Percentiles rank a stretch among this genome's conserved stretches.
Evolutionary conservation across 2,888 invertebrate genomes (phyloP).

Genomic region (Spatulosminthurus flaviceps): DNA sequence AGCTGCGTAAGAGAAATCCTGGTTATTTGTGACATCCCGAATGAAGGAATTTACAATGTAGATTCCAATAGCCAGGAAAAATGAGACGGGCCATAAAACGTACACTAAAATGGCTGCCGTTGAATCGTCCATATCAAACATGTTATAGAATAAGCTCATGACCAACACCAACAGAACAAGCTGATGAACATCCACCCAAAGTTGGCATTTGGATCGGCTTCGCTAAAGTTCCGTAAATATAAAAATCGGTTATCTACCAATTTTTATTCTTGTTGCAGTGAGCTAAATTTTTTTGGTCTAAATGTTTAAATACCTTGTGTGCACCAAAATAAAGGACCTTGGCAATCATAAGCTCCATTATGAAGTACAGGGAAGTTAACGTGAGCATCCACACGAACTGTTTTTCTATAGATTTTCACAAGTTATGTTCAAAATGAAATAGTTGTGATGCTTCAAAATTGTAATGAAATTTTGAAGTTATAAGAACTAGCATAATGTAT

Average conservation of each 20-base stretch:
- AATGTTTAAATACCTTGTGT: constrained; percentile 22
- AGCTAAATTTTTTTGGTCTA: too few relatives aligned
- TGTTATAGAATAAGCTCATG: constrained; percentile 33
- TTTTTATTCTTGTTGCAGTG: too few relatives aligned
- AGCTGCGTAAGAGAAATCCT: constrained; percentile 25
- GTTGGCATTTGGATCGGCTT: constrained; percentile 32
- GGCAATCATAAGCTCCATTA: constrained; percentile 37
- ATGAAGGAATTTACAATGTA: constrained; percentile 30
- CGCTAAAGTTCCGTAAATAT: neutral
- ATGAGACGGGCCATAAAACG: neutral
- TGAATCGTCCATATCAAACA: constrained; percentile 24
- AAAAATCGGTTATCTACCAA: too few relatives aligned
- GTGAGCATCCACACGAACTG: constrained; percentile 40
- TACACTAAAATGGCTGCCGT: constrained; percentile 34
- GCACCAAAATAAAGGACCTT: constrained; percentile 32
- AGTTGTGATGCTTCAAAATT: neutral
- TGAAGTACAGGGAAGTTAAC: constrained; percentile 26
- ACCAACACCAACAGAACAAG: constrained; percentile 20
- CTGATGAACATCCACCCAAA: constrained; percentile 35
- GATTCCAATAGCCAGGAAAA: constrained; percentile 24
- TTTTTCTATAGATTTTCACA: constrained; percentile 30
- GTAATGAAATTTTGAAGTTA: too few relatives aligned
- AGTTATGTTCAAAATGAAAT: neutral
- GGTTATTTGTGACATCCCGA: constrained; percentile 7
- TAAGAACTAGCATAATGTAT: too few relatives aligned